Conservation (phyloP, 2,888 invertebrate genomes). For the Drosophila paramelanica region DNA sequence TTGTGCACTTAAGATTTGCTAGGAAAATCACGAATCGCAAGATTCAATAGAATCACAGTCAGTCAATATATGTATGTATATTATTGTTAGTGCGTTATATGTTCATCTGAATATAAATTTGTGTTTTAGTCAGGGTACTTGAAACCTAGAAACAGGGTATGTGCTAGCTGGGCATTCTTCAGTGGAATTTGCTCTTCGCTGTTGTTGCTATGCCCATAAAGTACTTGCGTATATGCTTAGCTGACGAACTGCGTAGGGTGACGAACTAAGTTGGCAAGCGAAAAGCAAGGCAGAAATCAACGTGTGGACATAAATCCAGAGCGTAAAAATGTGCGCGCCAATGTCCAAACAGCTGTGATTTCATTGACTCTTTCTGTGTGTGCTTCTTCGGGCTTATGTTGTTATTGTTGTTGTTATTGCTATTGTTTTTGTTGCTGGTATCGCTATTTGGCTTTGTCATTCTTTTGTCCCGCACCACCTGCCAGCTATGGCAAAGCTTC, state of each 20-base stretch:
- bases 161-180: too few species aligned
- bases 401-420: slow-evolving; percentile 4
- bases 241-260: neutral
- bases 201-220: slow-evolving; percentile 6
- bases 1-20: neutral
- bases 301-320: slow-evolving; percentile 41
- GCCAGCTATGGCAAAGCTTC: slow-evolving; percentile 9
- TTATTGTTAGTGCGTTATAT: too few species aligned
- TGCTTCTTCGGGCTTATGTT: slow-evolving; percentile 1
- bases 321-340: slow-evolving; percentile 24
- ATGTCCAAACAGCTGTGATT: slow-evolving; percentile 50
- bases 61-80: neutral
- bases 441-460: slow-evolving; percentile 31
- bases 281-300: slow-evolving; percentile 12
- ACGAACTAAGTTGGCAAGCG: slow-evolving; percentile 22
- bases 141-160: neutral
- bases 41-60: too few species aligned
- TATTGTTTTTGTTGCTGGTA: neutral
- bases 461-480: slow-evolving; percentile 14
- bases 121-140: too few species aligned
- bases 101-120: too few species aligned
- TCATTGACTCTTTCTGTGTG: slow-evolving; percentile 31
- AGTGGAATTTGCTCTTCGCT: neutral
- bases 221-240: neutral
- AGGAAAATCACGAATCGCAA: neutral